Percentiles rank a stretch among this genome's conserved stretches.
Conservation (phyloP, 2,113 vertebrate genomes). For the Gyps fulvus region DNA sequence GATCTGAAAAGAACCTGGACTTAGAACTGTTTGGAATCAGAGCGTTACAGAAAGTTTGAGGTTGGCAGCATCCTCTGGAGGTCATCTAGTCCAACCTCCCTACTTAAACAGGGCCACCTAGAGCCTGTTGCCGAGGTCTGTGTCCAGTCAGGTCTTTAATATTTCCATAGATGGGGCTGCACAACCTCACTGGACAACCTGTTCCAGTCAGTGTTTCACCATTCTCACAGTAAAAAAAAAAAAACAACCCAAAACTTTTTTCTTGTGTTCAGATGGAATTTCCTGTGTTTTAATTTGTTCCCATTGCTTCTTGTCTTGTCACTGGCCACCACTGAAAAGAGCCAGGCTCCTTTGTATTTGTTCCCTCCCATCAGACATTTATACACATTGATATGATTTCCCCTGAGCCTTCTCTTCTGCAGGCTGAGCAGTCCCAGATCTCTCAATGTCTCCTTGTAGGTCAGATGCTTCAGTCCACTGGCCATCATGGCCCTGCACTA, state of each 20-base stretch:
- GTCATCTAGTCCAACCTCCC: neutral
- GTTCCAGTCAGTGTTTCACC: neutral
- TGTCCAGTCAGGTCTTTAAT: neutral
- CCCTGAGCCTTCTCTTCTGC: neutral
- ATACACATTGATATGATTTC: rapidly evolving
- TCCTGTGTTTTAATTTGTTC: neutral
- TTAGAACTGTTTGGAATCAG: neutral
- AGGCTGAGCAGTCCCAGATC: neutral
- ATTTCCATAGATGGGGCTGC: neutral
- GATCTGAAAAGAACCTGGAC: neutral
- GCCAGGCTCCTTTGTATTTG: too few species aligned
- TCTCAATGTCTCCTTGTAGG: neutral
- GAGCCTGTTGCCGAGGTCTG: neutral
- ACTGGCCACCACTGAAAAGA: neutral
- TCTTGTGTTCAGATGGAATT: neutral
- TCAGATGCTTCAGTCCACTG: neutral
- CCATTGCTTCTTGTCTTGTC: neutral
- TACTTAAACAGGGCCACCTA: neutral
- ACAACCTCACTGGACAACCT: neutral
- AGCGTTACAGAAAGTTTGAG: neutral
- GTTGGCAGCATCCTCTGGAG: neutral
- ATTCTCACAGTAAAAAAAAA: neutral
- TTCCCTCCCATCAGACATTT: neutral
- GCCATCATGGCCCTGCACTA: too few species aligned
- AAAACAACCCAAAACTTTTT: rapidly evolving